Conservation (phyloP, 2,113 vertebrate species). For the Aldabrachelys gigantea region DNA sequence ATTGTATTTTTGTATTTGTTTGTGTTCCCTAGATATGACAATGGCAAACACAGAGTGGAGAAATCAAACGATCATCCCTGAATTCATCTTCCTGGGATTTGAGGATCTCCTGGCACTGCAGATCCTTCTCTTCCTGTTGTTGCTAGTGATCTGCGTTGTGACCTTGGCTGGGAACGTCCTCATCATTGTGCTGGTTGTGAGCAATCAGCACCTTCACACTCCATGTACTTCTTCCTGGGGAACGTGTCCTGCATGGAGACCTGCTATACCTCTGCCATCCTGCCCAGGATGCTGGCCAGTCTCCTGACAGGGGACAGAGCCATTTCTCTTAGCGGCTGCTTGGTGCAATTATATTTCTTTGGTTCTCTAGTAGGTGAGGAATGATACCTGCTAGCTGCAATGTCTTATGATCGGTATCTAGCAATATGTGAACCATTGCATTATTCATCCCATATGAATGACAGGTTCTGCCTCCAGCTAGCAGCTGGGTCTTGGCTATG, state of each 20-base stretch:
- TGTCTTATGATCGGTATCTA: constrained; percentile 49
- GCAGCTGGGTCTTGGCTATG: constrained; percentile 15
- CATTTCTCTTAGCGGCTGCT: constrained; percentile 26
- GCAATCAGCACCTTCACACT: no score
- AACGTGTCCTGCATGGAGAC: constrained; percentile 59
- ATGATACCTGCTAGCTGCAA: constrained; percentile 42
- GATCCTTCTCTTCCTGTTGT: no score
- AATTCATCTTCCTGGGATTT: no score
- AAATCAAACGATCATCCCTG: no score
- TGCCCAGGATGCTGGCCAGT: constrained; percentile 33
- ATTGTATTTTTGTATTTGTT: no score
- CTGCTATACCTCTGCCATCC: constrained; percentile 21
- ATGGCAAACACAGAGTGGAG: no score
- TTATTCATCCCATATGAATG: constrained; percentile 26
- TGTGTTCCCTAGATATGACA: no score
- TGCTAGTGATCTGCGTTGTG: no score
- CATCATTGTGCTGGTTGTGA: no score
- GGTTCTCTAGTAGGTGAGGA: constrained; percentile 13
- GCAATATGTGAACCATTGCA: constrained; percentile 34
- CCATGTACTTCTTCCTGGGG: constrained; percentile 37
- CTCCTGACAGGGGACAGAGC: not conserved
- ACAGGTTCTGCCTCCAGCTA: constrained; percentile 25
- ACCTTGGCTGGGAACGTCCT: no score
- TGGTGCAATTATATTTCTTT: constrained; percentile 52
- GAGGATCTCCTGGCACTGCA: no score